Percentiles rank a stretch among this genome's conserved stretches.
Conservation (phyloP, 2,888 invertebrate genomes). For the Psylliodes chrysocephalus region DNA sequence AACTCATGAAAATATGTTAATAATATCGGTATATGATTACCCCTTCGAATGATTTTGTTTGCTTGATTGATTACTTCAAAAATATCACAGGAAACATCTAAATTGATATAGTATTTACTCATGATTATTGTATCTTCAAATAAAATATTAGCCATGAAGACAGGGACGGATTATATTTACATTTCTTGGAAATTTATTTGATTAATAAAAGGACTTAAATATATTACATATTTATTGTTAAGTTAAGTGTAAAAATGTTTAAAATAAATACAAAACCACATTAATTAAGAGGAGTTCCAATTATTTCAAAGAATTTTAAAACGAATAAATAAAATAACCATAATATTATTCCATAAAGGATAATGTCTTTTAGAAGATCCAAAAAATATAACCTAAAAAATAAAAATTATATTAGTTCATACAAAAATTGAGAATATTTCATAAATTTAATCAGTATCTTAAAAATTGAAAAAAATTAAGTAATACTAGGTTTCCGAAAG, state of each 20-base stretch:
- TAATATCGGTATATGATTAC: neutral
- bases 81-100: neutral
- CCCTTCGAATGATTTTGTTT: neutral
- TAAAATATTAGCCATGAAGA: no score
- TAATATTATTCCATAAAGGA: constrained; percentile 41
- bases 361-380: constrained; percentile 57
- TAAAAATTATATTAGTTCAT: neutral
- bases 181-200: no score
- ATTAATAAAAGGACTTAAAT: no score
- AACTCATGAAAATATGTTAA: constrained; percentile 2
- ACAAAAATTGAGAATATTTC: no score
- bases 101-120: no score
- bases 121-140: no score
- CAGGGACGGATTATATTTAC: no score
- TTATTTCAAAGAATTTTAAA: constrained; percentile 21
- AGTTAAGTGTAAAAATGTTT: no score
- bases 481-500: neutral
- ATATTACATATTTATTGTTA: no score
- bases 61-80: neutral
- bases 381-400: constrained; percentile 61
- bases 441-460: neutral
- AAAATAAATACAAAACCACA: no score
- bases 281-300: constrained; percentile 16
- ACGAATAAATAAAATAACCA: constrained; percentile 13
- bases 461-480: neutral